Conservation (phyloP, 2,113 vertebrate genomes). For the Mugil cephalus region DNA sequence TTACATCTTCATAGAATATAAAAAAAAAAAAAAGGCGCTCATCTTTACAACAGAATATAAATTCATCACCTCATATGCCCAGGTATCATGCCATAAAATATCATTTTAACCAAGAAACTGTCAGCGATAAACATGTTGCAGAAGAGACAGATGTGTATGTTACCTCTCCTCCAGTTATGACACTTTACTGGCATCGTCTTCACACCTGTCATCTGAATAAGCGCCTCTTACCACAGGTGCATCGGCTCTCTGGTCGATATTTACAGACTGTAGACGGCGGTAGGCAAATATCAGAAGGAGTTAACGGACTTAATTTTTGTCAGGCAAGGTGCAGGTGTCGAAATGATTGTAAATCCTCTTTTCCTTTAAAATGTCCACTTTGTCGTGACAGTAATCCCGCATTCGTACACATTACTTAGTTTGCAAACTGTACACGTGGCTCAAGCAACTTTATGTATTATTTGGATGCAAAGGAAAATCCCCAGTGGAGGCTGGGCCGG, state of each 20-base stretch:
- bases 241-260: slow-evolving; percentile 34
- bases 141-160: slow-evolving; percentile 10
- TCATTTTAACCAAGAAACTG: slow-evolving; percentile 18
- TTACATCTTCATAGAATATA: neutral
- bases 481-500: too few species aligned
- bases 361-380: too few species aligned
- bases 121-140: slow-evolving; percentile 47
- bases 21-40: neutral
- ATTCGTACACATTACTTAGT: too few species aligned
- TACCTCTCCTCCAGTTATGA: slow-evolving; percentile 4
- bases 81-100: too few species aligned
- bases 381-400: too few species aligned
- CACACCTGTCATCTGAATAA: slow-evolving; percentile 58
- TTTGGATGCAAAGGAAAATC: too few species aligned
- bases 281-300: neutral
- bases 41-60: neutral
- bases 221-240: slow-evolving; percentile 24
- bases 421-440: too few species aligned
- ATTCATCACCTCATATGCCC: too few species aligned
- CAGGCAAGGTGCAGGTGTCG: too few species aligned
- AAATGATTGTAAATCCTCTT: too few species aligned
- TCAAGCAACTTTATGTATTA: too few species aligned
- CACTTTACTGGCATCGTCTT: slow-evolving; percentile 57
- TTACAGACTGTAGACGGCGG: slow-evolving; percentile 11
- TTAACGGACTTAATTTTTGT: neutral